phyloP scores from a whole-genome alignment of 2,888 invertebrate species.

The Drosophila setosimentum region DNA sequence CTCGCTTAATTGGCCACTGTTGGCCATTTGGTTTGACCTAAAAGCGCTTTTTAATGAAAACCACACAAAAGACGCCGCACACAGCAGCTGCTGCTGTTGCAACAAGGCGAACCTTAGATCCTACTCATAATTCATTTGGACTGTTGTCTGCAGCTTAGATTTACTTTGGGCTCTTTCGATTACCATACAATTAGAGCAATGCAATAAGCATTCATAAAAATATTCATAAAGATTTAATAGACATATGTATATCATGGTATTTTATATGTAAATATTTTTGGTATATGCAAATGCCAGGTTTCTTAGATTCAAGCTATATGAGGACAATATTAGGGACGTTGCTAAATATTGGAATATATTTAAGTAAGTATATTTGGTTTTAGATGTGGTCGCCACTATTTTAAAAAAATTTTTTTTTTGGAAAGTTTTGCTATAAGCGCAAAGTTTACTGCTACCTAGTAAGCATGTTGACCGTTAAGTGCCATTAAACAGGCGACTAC shows the following conservation, averaged over 20 bases:
- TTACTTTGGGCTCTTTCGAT: slow-evolving; percentile 66
- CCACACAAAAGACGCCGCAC: slow-evolving; percentile 63
- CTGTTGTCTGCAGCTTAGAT: slow-evolving; percentile 49
- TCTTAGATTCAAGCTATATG: slow-evolving; percentile 14
- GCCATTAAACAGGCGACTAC: slow-evolving; percentile 77
- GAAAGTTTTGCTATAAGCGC: slow-evolving; percentile 63
- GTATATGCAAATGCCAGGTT: slow-evolving; percentile 64
- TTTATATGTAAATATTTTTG: slow-evolving; percentile 38
- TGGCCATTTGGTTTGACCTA: slow-evolving; percentile 54
- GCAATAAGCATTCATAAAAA: slow-evolving; percentile 47
- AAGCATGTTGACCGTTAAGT: slow-evolving; percentile 77
- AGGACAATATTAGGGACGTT: slow-evolving; percentile 33
- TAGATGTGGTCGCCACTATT: slow-evolving; percentile 20
- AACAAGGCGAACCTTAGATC: slow-evolving; percentile 20
- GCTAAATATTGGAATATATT: slow-evolving; percentile 43
- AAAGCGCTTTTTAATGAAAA: slow-evolving; percentile 66
- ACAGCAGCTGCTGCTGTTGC: slow-evolving; percentile 39
- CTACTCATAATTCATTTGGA: slow-evolving; percentile 64
- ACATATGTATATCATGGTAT: slow-evolving; percentile 24
- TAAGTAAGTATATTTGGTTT: slow-evolving; percentile 32
- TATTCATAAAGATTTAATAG: slow-evolving; percentile 19
- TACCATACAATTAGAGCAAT: slow-evolving; percentile 75
- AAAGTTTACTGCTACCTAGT: slow-evolving; percentile 78
- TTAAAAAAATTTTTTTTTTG: slow-evolving; percentile 43
- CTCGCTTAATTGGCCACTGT: slow-evolving; percentile 62